Evolutionary conservation across 2,113 vertebrate genomes (phyloP).

Genomic region (Nesospiza acunhae): DNA sequence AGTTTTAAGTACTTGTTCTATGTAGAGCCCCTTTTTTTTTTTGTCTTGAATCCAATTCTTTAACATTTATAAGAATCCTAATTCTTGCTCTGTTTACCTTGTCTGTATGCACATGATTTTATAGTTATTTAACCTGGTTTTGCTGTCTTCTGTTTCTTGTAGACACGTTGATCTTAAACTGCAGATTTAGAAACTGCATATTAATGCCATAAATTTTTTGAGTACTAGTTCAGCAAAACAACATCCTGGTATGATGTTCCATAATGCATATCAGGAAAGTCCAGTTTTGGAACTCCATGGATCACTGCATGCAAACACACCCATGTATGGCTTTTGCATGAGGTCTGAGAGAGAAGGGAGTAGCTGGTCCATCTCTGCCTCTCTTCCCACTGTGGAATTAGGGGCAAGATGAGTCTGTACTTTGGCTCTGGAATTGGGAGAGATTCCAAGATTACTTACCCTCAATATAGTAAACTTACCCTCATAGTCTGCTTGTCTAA

Average conservation of each 20-base stretch:
- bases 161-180: neutral
- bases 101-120: neutral
- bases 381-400: neutral
- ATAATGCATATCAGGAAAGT: neutral
- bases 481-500: neutral
- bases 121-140: neutral
- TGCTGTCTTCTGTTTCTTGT: neutral
- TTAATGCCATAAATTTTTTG: neutral
- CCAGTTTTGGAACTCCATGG: neutral
- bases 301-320: neutral
- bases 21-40: neutral
- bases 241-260: neutral
- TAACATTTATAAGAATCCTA: neutral
- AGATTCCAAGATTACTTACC: neutral
- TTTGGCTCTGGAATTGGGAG: neutral
- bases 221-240: neutral
- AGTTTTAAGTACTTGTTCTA: neutral
- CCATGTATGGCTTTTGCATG: accelerated
- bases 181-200: neutral
- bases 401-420: neutral
- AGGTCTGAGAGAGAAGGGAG: neutral
- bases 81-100: neutral
- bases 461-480: neutral
- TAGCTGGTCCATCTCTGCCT: neutral
- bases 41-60: neutral